A percentile compares a stretch with the other conserved stretches of the same genome.
Evolutionary conservation across 2,888 invertebrate species (phyloP).

Genomic region (Tanypteryx hageni): DNA sequence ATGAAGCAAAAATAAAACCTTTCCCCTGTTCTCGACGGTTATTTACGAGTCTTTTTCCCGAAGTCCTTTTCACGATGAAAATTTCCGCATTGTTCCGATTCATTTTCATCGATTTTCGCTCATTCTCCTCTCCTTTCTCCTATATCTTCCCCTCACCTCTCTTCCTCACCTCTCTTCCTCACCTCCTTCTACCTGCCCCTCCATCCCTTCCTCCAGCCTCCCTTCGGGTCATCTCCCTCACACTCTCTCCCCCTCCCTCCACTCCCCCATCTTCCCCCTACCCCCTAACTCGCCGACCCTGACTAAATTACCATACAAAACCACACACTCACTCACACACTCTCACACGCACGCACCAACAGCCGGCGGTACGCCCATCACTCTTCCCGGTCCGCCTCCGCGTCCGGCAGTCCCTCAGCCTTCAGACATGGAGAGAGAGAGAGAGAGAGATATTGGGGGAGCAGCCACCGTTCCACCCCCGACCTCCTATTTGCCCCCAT

Average conservation of each 20-base stretch:
- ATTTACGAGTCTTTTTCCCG: not conserved
- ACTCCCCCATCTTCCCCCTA: not conserved
- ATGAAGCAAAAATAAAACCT: too few species aligned
- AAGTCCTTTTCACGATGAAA: not conserved
- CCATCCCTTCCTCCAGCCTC: not conserved
- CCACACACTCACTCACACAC: slow-evolving; percentile 35
- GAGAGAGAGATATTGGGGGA: not conserved
- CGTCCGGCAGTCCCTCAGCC: slow-evolving; percentile 58
- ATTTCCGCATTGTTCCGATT: slow-evolving; percentile 15
- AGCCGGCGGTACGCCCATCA: slow-evolving; percentile 61
- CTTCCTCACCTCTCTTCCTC: not conserved
- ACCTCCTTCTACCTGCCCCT: not conserved
- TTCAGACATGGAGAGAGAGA: slow-evolving; percentile 38
- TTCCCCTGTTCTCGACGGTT: too few species aligned
- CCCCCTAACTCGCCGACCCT: not conserved
- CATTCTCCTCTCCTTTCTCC: not conserved
- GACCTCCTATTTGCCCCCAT: not conserved
- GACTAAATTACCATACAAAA: slow-evolving; percentile 63
- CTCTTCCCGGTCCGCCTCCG: slow-evolving; percentile 52
- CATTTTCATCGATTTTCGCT: slow-evolving; percentile 31
- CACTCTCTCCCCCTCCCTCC: not conserved
- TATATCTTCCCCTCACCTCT: not conserved
- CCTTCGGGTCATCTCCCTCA: not conserved
- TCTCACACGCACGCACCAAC: slow-evolving; percentile 53
- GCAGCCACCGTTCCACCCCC: slow-evolving; percentile 15